Conservation (phyloP, 2,113 vertebrate species). For the Xerus inauris region DNA sequence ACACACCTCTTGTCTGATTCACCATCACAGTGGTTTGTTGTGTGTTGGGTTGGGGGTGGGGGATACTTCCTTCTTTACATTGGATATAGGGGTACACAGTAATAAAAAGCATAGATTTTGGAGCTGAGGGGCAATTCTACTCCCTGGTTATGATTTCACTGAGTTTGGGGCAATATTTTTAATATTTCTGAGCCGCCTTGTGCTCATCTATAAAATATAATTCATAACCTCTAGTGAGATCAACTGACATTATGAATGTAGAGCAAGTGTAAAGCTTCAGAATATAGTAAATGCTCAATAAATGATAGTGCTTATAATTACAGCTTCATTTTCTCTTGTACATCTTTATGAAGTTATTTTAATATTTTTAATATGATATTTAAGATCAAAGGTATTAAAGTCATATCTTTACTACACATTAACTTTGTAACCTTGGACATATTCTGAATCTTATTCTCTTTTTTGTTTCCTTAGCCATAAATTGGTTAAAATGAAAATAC, state of each 20-base stretch:
- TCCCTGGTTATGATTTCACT: not conserved
- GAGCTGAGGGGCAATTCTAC: not conserved
- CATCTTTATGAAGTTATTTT: not conserved
- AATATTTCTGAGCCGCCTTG: not conserved
- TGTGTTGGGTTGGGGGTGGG: not conserved
- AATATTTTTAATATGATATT: conserved; percentile 37
- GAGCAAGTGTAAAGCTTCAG: not conserved
- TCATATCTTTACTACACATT: not conserved
- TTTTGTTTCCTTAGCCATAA: not conserved
- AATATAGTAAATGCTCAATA: conserved; percentile 23
- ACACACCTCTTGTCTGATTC: not conserved
- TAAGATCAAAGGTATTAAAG: not conserved
- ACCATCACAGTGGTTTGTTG: not conserved
- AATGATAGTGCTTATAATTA: not conserved
- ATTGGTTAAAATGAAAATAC: not conserved
- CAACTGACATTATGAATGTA: not conserved
- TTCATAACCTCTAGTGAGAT: not conserved
- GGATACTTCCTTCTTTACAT: not conserved
- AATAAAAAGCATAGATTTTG: not conserved
- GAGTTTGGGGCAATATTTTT: not conserved
- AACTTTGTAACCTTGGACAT: not conserved
- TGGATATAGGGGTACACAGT: not conserved
- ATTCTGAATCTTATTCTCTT: not conserved
- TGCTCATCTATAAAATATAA: not conserved
- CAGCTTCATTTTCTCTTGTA: not conserved